Evolutionary conservation across 2,888 invertebrate species (phyloP), one percentile per base, ranked within the genome.

Genomic region (Diarsia brunnea): DNA sequence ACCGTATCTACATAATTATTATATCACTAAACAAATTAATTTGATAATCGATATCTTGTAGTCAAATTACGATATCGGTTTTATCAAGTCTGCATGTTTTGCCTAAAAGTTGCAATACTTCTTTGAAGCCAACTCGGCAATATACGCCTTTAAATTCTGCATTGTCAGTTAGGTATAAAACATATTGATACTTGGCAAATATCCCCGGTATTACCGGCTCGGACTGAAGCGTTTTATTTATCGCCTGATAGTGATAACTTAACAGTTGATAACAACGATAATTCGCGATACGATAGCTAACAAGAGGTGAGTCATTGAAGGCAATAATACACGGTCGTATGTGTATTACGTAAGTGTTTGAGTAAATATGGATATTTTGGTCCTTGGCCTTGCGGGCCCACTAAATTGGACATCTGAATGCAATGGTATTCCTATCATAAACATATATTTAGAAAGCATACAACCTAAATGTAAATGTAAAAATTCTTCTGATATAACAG

Each of bases 261-360:
- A 68, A 58, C 74, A 69, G 72, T 71, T 66, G 88, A 87, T 88
- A 87, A 82, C 73, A 69, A 69, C 58, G 88, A 87, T 87, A 83
- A 80, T 79, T 69, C 66, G 70, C 60, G 87, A 87, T 86, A 66
- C 49, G 66, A 75, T 78, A 71, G 73, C 63, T 69, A 79, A 75
- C 69, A 64, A 69, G 49, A 49, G 21, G n/a, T 79, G 73, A 85
- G 66, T 85, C 82, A 80, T 76, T 53, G 24, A 31, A 60, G 61
- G 55, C 70, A 61, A 21, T 80, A 66, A 79, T 68, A 19, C 47
- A 70, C 14, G 55, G 67, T 38, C 55, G 49, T 68, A 79, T 69
- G 67, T 31, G 31, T 38, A 21, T 74, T 84, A 80, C 70, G 74
- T 83, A 73, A 83, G 58, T 55, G 11, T 73, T 80, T 45, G 47